phyloP scores from a whole-genome alignment of 2,113 vertebrate genomes.

The Phylloscopus trochiloides region DNA sequence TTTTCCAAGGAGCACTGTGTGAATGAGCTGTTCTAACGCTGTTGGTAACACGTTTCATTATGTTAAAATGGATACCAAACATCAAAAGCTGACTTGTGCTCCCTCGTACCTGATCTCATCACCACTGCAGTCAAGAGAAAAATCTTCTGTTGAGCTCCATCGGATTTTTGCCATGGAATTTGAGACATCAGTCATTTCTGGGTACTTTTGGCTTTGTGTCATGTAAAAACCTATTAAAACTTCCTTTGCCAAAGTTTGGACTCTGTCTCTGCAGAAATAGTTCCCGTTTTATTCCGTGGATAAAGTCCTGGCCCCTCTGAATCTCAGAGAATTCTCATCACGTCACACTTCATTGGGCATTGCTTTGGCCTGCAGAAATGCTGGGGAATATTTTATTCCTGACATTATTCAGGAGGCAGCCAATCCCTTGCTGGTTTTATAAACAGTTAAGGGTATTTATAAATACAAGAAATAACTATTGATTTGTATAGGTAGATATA shows the following conservation, averaged over 20 bases:
- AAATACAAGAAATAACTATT: neutral
- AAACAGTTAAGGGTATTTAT: neutral
- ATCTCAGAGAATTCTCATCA: constrained; percentile 7
- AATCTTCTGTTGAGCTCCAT: neutral
- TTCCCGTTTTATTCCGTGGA: neutral
- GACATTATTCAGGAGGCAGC: neutral
- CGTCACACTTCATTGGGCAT: constrained; percentile 15
- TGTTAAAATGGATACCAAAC: neutral
- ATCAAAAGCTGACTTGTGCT: constrained; percentile 13
- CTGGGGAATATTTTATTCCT: neutral
- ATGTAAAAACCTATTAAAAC: constrained; percentile 53
- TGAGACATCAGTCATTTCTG: constrained; percentile 41
- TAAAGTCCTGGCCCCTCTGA: constrained; percentile 18
- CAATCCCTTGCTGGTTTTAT: neutral
- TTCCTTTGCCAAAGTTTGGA: constrained; percentile 48
- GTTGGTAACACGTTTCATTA: neutral
- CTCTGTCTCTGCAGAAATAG: constrained; percentile 40
- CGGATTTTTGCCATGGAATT: constrained; percentile 35
- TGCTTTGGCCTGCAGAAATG: neutral
- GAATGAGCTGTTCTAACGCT: neutral
- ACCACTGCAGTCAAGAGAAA: neutral
- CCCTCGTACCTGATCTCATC: neutral
- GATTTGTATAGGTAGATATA: neutral
- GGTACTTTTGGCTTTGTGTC: constrained; percentile 46
- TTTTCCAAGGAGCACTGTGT: constrained; percentile 17